Base-by-base conservation (phyloP, 2,113 vertebrate species). In the Scomber scombrus region DNA sequence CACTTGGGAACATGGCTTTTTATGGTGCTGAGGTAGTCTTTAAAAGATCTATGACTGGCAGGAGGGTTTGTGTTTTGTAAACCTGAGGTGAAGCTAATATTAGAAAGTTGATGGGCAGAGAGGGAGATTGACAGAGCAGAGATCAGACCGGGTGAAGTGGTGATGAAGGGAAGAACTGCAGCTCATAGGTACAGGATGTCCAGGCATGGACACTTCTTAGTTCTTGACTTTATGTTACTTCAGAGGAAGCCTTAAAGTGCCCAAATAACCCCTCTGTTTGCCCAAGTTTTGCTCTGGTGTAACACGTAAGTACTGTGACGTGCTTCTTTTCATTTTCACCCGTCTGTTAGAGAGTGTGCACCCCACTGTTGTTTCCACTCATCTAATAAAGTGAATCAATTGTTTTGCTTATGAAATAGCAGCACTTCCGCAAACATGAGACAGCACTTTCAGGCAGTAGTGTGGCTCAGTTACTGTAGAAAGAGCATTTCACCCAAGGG, bases 1-100 rank as follows among this genome's bases (percentile, higher is more conserved):
- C 77, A 88, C n/a, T 70, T 46, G 87, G 67, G 65, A 84, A 84
- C 81, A 92, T 87, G 72, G 80, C 92, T 93, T 93, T 93, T 93
- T 94, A 94, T 93, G 94, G 93, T 77, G 78, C 67, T 89, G 62
- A 62, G 78, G 64, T 78, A 16, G 71, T 62, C 78, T 67, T 82
- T 76, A 40, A 73, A 79, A 82, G 85, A 81, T 84, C 80, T 73
- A 14, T 52, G 77, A 89, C 78, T 81, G 88, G 71, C 85, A 85
- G 79, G 18, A 71, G 67, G 78, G 67, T 64, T 75, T 46, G 65
- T 90, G 85, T 93, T 93, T 90, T 91, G 91, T 92, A 91, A 93
- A 93, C 81, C 73, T 47, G 47, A 80, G 82, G 78, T 88, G 63
- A 85, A 63, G 87, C 84, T 92, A 89, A 92, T 92, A 88, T 94